Evolutionary conservation across 2,888 invertebrate genomes (phyloP).

Genomic region (Heliconius charithonia): DNA sequence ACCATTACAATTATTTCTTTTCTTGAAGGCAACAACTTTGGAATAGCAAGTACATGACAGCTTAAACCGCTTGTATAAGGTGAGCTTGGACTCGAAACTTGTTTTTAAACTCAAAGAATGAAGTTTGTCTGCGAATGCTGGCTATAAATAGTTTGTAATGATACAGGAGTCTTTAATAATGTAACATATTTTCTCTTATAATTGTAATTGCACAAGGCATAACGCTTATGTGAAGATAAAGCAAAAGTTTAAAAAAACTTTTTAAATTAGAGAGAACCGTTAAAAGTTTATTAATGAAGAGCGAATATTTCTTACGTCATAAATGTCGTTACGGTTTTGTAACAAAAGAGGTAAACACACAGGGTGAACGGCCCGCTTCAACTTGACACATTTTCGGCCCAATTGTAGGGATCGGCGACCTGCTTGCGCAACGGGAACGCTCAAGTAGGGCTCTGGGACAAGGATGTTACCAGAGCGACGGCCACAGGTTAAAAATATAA

Average conservation of each 20-base stretch:
- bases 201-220: slow-evolving; percentile 3
- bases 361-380: slow-evolving; percentile 78
- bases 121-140: slow-evolving; percentile 42
- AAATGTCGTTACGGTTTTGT: slow-evolving; percentile 48
- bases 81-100: slow-evolving; percentile 44
- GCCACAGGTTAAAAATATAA: slow-evolving; percentile 29
- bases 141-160: slow-evolving; percentile 45
- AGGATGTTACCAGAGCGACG: slow-evolving; percentile 43
- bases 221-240: not conserved
- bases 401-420: slow-evolving; percentile 77
- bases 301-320: not conserved
- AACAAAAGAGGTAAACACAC: slow-evolving; percentile 67
- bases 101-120: slow-evolving; percentile 46
- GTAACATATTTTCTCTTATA: slow-evolving; percentile 27
- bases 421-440: slow-evolving; percentile 77
- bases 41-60: slow-evolving; percentile 64
- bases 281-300: not conserved
- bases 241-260: not conserved
- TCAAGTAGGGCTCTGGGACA: slow-evolving; percentile 61
- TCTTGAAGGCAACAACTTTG: slow-evolving; percentile 68
- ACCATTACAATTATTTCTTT: slow-evolving; percentile 79
- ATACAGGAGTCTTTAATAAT: slow-evolving; percentile 39
- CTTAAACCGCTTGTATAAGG: slow-evolving; percentile 47
- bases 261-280: not conserved
- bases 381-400: slow-evolving; percentile 83